Conservation (phyloP, 92 coral and sea anemone species). For the Nematostella vectensis region DNA sequence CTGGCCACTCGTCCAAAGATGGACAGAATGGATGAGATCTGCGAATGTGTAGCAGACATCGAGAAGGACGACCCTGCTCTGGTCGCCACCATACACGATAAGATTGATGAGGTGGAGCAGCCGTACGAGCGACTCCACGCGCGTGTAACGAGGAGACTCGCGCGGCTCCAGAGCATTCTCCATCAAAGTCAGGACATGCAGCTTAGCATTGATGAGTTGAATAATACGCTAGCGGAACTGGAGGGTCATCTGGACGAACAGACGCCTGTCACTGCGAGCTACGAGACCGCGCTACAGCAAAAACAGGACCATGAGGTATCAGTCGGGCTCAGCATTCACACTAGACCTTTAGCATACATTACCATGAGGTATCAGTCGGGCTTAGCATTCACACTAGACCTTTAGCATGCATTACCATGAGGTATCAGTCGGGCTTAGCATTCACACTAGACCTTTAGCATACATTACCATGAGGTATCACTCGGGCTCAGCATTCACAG, state of each 20-base stretch:
- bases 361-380: no score
- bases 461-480: no score
- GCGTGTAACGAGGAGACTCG: constrained; percentile 66
- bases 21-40: constrained; percentile 70
- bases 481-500: no score
- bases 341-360: no score
- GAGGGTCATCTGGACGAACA: constrained; percentile 46
- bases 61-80: constrained; percentile 79
- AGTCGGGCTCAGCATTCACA: no score
- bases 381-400: no score
- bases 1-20: constrained; percentile 63
- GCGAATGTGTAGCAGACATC: constrained; percentile 38
- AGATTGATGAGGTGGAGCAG: constrained; percentile 47
- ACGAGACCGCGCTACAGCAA: constrained; percentile 57
- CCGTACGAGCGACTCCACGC: constrained; percentile 70
- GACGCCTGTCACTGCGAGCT: constrained; percentile 64
- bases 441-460: no score
- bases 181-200: constrained; percentile 68
- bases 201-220: constrained; percentile 58
- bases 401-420: no score
- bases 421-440: no score
- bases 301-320: constrained; percentile 95
- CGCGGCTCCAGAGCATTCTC: constrained; percentile 70
- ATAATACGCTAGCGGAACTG: constrained; percentile 61
- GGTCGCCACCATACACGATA: constrained; percentile 68